These are phyloP conservation scores for Mesocricetus auratus DNA, from an alignment of 2,113 vertebrate genomes.

Conservation along the genomic window DNA sequence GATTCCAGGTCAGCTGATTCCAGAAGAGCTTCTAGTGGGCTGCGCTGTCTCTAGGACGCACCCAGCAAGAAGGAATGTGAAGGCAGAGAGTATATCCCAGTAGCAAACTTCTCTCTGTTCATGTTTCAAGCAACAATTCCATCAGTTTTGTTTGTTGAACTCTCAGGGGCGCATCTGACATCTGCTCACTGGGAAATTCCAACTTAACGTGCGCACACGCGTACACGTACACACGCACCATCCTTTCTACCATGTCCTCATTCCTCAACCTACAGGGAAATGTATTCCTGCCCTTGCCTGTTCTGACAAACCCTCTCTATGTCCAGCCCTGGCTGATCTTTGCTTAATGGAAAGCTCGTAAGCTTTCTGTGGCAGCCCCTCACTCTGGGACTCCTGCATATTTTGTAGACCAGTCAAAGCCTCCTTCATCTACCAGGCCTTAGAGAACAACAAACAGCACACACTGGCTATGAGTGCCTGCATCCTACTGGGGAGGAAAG, in stretches of 20 bases:
- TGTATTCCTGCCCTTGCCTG: background rate
- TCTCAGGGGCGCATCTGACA: background rate
- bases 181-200: background rate
- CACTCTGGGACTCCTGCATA: background rate
- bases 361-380: background rate
- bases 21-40: background rate
- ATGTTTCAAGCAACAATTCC: conserved; percentile 33
- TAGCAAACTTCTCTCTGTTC: background rate
- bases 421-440: background rate
- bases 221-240: background rate
- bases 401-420: background rate
- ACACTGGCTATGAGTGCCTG: background rate
- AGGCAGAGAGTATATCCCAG: background rate
- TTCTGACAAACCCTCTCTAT: background rate
- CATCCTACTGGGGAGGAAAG: background rate
- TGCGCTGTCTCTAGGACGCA: background rate
- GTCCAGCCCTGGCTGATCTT: background rate
- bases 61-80: background rate
- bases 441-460: conserved; percentile 4
- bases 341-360: background rate
- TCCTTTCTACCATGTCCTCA: background rate
- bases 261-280: background rate
- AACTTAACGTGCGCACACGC: background rate
- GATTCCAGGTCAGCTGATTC: conserved; percentile 4
- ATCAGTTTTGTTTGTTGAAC: background rate